A percentile compares a stretch with the other conserved stretches of the same genome.
These are phyloP conservation scores for Rutilus rutilus DNA, from an alignment of 2,113 vertebrate species.

Conservation along the genomic window DNA sequence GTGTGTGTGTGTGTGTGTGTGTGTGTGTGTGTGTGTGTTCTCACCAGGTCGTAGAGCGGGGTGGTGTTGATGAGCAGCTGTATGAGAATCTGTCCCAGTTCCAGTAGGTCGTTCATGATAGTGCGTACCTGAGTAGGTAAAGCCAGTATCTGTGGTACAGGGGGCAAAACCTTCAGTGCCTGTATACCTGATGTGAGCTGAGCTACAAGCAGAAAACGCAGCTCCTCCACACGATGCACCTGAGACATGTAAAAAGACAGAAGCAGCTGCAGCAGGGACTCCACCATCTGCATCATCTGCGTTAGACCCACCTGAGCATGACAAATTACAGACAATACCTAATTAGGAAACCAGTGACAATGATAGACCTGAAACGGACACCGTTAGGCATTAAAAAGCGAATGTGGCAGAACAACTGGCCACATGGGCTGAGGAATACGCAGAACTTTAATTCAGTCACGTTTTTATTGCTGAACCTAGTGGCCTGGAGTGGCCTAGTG, in stretches of 20 bases:
- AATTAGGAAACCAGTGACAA: not conserved
- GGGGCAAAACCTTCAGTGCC: conserved; percentile 56
- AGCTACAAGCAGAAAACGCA: conserved; percentile 48
- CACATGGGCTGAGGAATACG: not conserved
- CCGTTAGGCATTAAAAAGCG: not conserved
- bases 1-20: too few relatives aligned
- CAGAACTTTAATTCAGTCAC: conserved; percentile 8
- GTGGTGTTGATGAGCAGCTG: conserved; percentile 75
- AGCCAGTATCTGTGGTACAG: conserved; percentile 55
- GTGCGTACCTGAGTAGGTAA: conserved; percentile 62
- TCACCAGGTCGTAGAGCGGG: conserved; percentile 73
- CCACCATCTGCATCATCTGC: conserved; percentile 55
- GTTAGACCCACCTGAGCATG: conserved; percentile 65
- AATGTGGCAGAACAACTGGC: not conserved
- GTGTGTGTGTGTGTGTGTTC: conserved; percentile 17
- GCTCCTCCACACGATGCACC: conserved; percentile 57
- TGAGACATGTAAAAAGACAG: conserved; percentile 60
- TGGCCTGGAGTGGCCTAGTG: not conserved
- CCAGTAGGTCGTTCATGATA: conserved; percentile 62
- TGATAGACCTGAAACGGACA: not conserved
- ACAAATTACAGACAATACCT: conserved; percentile 3
- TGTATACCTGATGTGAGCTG: conserved; percentile 39
- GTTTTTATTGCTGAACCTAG: not conserved
- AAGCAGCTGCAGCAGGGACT: conserved; percentile 58
- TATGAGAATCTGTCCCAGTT: conserved; percentile 68